Percentiles rank a stretch among this genome's conserved stretches.
phyloP scores from a whole-genome alignment of 2,797 vertebrate species.

The Smutsia temminckii region DNA sequence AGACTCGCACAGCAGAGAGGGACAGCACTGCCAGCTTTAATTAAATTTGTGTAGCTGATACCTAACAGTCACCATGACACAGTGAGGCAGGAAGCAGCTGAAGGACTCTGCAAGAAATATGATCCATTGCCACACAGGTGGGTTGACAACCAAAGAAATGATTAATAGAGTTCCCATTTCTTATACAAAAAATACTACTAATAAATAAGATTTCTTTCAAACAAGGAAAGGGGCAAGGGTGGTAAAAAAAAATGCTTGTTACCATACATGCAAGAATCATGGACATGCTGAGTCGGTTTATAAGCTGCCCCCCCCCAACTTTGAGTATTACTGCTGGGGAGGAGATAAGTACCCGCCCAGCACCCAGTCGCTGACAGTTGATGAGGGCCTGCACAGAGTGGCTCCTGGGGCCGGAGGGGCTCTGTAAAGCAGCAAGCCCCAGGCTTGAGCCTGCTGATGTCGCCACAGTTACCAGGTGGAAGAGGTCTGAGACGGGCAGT shows the following conservation, averaged over 20 bases:
- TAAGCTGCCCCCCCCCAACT: background rate
- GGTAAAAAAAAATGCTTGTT: background rate
- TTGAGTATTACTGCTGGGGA: background rate
- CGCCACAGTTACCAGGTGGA: background rate
- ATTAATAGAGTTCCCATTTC: background rate
- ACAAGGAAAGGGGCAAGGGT: background rate
- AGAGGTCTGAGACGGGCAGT: background rate
- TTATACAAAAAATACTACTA: background rate
- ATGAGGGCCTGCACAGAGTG: background rate
- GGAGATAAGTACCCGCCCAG: background rate
- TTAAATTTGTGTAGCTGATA: slow-evolving; percentile 72
- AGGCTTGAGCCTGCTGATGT: background rate
- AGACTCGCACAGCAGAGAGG: background rate
- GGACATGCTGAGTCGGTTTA: background rate
- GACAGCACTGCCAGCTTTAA: slow-evolving; percentile 51
- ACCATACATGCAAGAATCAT: background rate
- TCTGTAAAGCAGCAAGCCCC: background rate
- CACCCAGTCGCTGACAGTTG: background rate
- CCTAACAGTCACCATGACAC: slow-evolving; percentile 44
- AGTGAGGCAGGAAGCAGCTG: slow-evolving; percentile 1
- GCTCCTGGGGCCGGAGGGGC: background rate
- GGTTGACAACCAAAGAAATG: background rate
- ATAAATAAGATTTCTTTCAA: background rate
- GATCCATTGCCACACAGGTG: background rate
- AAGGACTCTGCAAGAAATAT: background rate